phyloP scores from a whole-genome alignment of 2,797 vertebrate genomes.

The Lepus townsendii region DNA sequence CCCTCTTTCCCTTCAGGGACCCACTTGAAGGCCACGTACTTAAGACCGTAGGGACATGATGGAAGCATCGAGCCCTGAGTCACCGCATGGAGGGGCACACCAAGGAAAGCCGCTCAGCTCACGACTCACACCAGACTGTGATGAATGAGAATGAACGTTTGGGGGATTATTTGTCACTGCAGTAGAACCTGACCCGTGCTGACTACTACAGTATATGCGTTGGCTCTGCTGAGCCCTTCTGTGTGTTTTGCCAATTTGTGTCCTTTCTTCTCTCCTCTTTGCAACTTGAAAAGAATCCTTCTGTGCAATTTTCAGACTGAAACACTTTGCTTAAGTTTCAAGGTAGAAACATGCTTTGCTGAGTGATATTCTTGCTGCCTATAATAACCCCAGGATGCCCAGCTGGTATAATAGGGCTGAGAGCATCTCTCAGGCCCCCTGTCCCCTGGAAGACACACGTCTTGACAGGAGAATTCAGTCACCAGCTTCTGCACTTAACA shows the following conservation, averaged over 20 bases:
- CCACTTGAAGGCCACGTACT: background rate
- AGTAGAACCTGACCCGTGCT: background rate
- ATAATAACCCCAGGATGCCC: background rate
- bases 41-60: background rate
- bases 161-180: background rate
- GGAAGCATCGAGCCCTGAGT: background rate
- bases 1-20: background rate
- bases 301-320: background rate
- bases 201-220: background rate
- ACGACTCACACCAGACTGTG: background rate
- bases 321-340: background rate
- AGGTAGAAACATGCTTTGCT: background rate
- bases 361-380: background rate
- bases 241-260: background rate
- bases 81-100: background rate
- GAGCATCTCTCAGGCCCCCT: background rate
- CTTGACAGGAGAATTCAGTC: background rate
- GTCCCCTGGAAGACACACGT: background rate
- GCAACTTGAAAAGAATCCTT: slow-evolving; percentile 3
- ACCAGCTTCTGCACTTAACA: slow-evolving; percentile 2
- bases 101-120: background rate
- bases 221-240: background rate
- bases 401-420: background rate
- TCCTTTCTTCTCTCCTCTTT: background rate
- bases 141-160: background rate